phyloP scores from a whole-genome alignment of 2,888 invertebrate species.

The Acleris sparsana region DNA sequence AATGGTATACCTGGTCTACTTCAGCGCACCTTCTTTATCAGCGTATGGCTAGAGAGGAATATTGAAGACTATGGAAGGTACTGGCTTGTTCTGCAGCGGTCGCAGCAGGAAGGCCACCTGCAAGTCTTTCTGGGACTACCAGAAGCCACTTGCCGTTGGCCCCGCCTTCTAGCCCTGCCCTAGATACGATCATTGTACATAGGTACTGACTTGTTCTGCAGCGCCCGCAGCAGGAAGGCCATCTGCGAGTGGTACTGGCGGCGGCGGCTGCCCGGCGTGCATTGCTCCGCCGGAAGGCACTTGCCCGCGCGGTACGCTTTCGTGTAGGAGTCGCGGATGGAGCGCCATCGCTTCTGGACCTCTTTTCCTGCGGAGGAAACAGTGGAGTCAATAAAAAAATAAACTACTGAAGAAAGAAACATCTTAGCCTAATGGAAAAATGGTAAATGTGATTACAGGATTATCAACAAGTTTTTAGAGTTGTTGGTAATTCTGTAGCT shows the following conservation, averaged over 20 bases:
- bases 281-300: slow-evolving; percentile 68
- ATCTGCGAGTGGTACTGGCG: slow-evolving; percentile 74
- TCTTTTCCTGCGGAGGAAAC: slow-evolving; percentile 67
- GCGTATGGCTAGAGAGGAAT: too few relatives aligned
- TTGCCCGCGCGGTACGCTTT: slow-evolving; percentile 77
- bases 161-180: too few relatives aligned
- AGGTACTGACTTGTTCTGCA: slow-evolving; percentile 71
- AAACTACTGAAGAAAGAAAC: neutral
- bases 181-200: too few relatives aligned
- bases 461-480: too few relatives aligned
- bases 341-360: slow-evolving; percentile 78
- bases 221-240: slow-evolving; percentile 67
- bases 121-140: too few relatives aligned
- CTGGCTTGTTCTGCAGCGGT: slow-evolving; percentile 75
- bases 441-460: too few relatives aligned
- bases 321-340: slow-evolving; percentile 77
- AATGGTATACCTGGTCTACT: too few relatives aligned
- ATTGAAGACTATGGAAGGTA: slow-evolving; percentile 18
- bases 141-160: too few relatives aligned
- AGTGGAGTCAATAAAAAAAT: too few relatives aligned
- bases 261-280: slow-evolving; percentile 63
- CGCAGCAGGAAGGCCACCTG: slow-evolving; percentile 72
- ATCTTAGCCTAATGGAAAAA: too few relatives aligned
- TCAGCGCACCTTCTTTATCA: too few relatives aligned
- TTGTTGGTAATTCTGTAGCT: too few relatives aligned